Evolutionary conservation across 92 coral and sea anemone genomes (phyloP).

Genomic region (Porites rus): DNA sequence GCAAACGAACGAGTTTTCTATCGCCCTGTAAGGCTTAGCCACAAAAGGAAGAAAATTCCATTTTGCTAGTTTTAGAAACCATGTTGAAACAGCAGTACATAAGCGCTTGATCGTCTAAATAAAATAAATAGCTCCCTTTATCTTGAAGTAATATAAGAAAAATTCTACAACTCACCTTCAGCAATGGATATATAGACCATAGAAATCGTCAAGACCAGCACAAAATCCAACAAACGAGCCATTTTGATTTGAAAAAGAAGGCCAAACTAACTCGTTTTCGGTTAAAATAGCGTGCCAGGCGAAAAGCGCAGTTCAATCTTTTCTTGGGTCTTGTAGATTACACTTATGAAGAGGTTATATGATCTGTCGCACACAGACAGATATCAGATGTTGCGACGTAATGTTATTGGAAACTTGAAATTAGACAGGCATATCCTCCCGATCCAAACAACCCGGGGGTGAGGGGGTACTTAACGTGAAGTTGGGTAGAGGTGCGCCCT

Average conservation of each 20-base stretch:
- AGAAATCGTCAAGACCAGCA: neutral
- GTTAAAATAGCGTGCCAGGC: slow-evolving; percentile 16
- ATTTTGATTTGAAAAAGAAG: neutral
- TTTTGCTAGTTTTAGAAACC: neutral
- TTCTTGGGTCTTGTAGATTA: neutral
- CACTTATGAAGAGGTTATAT: neutral
- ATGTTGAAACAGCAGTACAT: neutral
- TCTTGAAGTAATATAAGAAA: neutral
- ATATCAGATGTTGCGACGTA: slow-evolving; percentile 10
- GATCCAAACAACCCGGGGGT: no score
- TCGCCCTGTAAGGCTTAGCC: neutral
- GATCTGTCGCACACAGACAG: neutral
- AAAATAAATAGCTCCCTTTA: neutral
- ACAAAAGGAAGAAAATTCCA: neutral
- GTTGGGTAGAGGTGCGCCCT: no score
- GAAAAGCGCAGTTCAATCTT: neutral
- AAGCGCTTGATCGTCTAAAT: neutral
- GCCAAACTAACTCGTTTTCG: neutral
- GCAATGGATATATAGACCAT: neutral
- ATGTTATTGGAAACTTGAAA: neutral
- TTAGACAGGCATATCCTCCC: no score
- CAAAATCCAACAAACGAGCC: neutral
- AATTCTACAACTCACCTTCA: slow-evolving; percentile 18
- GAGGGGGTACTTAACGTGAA: no score
- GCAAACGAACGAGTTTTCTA: neutral